phyloP scores from a whole-genome alignment of 1,140 invertebrate species.

The Drosophila trapezifrons region DNA sequence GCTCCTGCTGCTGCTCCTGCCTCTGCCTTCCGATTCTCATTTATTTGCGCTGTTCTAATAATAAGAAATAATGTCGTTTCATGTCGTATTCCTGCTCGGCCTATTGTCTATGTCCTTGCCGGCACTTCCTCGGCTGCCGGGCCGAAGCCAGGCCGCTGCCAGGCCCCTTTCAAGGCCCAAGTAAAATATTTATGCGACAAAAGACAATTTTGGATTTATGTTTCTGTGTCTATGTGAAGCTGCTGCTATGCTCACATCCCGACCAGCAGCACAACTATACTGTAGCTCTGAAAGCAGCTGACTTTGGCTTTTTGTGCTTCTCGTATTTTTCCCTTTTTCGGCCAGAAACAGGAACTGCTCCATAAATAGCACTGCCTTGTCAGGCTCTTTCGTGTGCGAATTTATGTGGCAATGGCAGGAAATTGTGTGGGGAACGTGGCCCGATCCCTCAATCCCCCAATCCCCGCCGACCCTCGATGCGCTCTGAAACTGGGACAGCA shows the following conservation, averaged over 20 bases:
- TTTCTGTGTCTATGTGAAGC: conserved; percentile 26
- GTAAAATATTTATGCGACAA: conserved; percentile 83
- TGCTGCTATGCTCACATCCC: conserved; percentile 4
- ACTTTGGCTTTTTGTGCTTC: conserved; percentile 58
- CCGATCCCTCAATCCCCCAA: conserved; percentile 8
- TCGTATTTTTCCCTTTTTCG: conserved; percentile 46
- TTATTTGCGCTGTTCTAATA: conserved; percentile 78
- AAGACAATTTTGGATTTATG: conserved; percentile 82
- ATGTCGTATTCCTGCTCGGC: conserved; percentile 45
- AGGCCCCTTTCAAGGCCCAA: conserved; percentile 44
- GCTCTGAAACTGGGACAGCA: conserved; percentile 57
- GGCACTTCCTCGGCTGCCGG: background rate
- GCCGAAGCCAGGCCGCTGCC: too few relatives aligned
- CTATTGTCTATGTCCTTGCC: conserved; percentile 62
- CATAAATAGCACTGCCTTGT: conserved; percentile 72
- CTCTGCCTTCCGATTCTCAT: conserved; percentile 53
- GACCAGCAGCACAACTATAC: conserved; percentile 16
- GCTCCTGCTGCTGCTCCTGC: too few relatives aligned
- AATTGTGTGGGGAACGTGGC: conserved; percentile 55
- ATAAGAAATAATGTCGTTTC: conserved; percentile 80
- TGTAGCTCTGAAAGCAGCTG: conserved; percentile 58
- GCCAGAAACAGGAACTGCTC: conserved; percentile 70
- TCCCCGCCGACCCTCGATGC: background rate
- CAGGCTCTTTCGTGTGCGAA: conserved; percentile 65
- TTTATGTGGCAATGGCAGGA: conserved; percentile 72